These are phyloP conservation scores for Acrobasis consociella DNA, from an alignment of 2,888 invertebrate genomes.

Conservation along the genomic window DNA sequence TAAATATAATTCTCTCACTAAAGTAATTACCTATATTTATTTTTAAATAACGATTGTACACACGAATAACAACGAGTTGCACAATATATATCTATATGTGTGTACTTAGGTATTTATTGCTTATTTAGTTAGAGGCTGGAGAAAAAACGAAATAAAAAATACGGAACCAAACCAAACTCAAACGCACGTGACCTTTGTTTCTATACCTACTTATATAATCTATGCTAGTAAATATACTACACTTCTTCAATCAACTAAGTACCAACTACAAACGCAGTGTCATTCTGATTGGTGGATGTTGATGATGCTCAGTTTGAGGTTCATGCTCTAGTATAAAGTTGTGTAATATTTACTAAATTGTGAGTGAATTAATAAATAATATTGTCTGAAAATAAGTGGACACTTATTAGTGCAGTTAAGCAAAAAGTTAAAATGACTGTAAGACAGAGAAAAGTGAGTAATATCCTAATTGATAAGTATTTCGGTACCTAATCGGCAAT, in stretches of 20 bases:
- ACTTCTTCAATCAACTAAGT: neutral
- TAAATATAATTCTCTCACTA: too few species aligned
- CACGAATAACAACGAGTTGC: too few species aligned
- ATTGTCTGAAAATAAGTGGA: neutral
- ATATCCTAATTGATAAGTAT: neutral
- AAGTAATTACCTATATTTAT: too few species aligned
- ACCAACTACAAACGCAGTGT: neutral
- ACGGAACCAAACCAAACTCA: too few species aligned
- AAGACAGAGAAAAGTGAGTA: conserved; percentile 62
- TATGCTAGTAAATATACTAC: too few species aligned
- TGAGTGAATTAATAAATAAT: neutral
- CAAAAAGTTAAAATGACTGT: conserved; percentile 49
- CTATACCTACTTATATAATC: too few species aligned
- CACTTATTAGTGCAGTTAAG: neutral
- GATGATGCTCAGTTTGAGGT: neutral
- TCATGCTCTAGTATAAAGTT: neutral
- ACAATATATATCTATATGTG: too few species aligned
- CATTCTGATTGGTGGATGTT: neutral
- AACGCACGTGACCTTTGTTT: too few species aligned
- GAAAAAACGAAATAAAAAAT: too few species aligned
- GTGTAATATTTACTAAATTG: neutral
- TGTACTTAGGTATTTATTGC: too few species aligned
- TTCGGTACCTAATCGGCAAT: neutral
- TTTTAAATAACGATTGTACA: too few species aligned
- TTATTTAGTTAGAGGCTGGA: too few species aligned